Evolutionary conservation across 1,140 invertebrate genomes (phyloP), one percentile per base, ranked within the genome.

Genomic region (Platorchestia sp.): DNA sequence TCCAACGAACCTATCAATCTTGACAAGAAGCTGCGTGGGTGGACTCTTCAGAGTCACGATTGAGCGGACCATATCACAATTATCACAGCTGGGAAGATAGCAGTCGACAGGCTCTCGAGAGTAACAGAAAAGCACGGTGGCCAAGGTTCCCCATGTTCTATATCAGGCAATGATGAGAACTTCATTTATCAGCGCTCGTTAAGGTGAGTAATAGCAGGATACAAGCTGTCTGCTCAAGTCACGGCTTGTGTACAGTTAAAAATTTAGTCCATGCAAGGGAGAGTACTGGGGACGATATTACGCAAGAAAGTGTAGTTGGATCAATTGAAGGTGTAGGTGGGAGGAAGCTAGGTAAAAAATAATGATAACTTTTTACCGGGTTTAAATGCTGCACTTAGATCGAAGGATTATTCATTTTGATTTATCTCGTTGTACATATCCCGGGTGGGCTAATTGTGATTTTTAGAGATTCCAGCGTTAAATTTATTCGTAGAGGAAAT

Each of bases 151-250:
- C 59, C 14, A 22, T 75, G 27, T 75, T 75, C 59, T 75, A 75
- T 75, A 75, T 75, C 59, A 75, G 59, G 59, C 27, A 75, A 75
- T 36, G 59, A 75, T 75, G 59, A 75, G 59, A 36, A 75, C 59
- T 75, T 27, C 19, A 51, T 51, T 36, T 42, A 89, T 42, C 87
- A 89, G 43, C 44, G 10, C 41, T 93, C 22, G 43, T 91, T 22
- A 44, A 27, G 89, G 42, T 93, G 91, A 93, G 14, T 45, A 93
- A 93, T 45, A 47, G 43, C 43, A 47, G 91, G 91, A 93, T 93
- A 93, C 91, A 93, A 93, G 91, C 91, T 93, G 91, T 93, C 91
- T 93, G 44, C 91, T 40, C 5, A 36, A 89, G 87, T 89, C 87
- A 42, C 5, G 36, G 87, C 59, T 36, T 75, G 59, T 36, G 59